Percentiles rank a stretch among this genome's conserved stretches.
These are phyloP conservation scores for Pyrrhia umbra DNA, from an alignment of 2,888 invertebrate species.

Conservation along the genomic window DNA sequence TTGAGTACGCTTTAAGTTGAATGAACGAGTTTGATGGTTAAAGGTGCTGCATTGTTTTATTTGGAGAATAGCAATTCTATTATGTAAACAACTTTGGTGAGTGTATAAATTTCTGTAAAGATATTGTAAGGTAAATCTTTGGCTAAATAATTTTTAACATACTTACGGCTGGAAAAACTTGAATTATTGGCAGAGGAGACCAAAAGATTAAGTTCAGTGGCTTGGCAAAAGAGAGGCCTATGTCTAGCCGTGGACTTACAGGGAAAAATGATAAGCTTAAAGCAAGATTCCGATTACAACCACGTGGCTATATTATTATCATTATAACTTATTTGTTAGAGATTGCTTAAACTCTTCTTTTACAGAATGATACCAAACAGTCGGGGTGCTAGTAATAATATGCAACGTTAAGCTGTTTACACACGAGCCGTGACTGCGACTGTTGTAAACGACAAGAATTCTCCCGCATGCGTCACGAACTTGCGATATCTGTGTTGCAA, in stretches of 20 bases:
- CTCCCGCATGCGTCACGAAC: conserved; percentile 25
- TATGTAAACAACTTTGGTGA: neutral
- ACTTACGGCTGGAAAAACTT: no score
- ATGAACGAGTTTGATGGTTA: neutral
- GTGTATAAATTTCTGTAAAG: neutral
- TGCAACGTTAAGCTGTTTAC: conserved; percentile 31
- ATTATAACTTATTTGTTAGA: no score
- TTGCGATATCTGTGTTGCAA: neutral
- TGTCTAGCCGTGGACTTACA: no score
- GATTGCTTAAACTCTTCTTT: no score
- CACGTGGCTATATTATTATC: no score
- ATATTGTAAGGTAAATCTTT: no score
- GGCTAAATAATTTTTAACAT: no score
- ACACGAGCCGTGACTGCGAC: conserved; percentile 41
- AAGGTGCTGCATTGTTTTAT: neutral
- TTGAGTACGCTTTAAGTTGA: neutral
- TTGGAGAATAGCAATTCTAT: neutral
- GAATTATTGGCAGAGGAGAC: no score
- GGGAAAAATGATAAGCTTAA: no score
- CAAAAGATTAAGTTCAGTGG: no score
- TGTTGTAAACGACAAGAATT: conserved; percentile 12
- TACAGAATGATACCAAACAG: neutral
- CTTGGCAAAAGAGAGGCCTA: no score
- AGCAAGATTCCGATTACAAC: no score
- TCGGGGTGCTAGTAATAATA: neutral